Evolutionary conservation across 2,797 vertebrate genomes (phyloP), one percentile per base, ranked within the genome.

Genomic region (Labroides dimidiatus): DNA sequence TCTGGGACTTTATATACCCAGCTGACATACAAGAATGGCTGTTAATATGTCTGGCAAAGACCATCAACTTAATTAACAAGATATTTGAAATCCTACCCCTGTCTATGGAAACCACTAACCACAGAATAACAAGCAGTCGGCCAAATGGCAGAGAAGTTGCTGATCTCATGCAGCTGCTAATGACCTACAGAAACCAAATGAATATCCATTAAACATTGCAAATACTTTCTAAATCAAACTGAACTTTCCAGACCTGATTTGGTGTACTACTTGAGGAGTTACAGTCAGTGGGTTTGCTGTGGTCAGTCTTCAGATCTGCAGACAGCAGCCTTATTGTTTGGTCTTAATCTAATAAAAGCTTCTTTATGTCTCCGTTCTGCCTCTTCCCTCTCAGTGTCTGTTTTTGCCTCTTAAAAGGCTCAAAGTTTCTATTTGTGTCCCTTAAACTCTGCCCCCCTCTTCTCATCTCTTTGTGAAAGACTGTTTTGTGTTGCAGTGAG

Each of bases 401-500:
- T 70, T 67, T 64, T 19, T 19, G 16, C 42, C 30, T 57, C 52
- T 43, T 54, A 59, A 59, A 66, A 33, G 30, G n/a, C 57, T 49
- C 52, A 53, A 59, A 52, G 58, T 83, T 80, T 84, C 42, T 75
- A 55, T 83, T 77, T 76, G 60, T 59, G 47, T 64, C 72, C 21
- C 53, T 10, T 30, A 6, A 51, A 17, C 72, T 10, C 55, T 27
- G 0, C 17, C 42, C 1, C 15, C 4, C 37, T 7, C 4, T 15
- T 6, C 17, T 3, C 23, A 19, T 52, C 48, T 54, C 71, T 70
- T 75, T 75, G 69, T 84, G 72, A 87, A 89, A 78, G 80, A 63
- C 65, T 17, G 74, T 82, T 73, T 85, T 86, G 82, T 87, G 81
- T 77, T 64, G 75, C 77, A 58, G 33, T 1, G 48, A 81, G 77